Evolutionary conservation across 1,140 invertebrate genomes (phyloP), one percentile per base, ranked within the genome.

Genomic region (Camponotus floridanus): DNA sequence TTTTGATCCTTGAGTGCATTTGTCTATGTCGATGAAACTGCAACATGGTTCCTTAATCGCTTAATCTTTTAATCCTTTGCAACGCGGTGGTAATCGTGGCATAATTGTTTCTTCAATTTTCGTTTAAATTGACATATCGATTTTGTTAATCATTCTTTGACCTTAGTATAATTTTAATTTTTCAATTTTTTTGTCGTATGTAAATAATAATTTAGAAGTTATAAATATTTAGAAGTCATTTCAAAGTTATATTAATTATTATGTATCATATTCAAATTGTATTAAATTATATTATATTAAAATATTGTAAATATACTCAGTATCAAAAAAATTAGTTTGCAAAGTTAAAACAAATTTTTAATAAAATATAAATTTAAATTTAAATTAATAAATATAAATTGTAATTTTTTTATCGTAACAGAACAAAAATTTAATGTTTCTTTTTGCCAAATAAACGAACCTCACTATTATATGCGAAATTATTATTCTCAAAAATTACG

Each of bases 1-100:
- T 71, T 45, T 61, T 39, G 39, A 70, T 74, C 39, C 15, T 26
- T 26, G 68, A 55, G 7, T 51, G 33, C 31, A 80, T 79, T 68
- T 21, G 45, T 79, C 62, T 55, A 51, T 68, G 76, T 36, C 26
- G n/a, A 6, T 51, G 62, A 68, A 65, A 65, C 18, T 45, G 39
- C 18, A 26, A n/a, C 15, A 31, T 51, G 42, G 65, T 78, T 65
- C 21, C 39, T 78, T n/a, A 76, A 64, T 55, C 15, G 59, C n/a
- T 78, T 65, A 65, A n/a, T 48, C 21, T n/a, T 74, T 57, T 36
- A 57, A 74, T 7, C 21, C 13, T 31, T 62, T 45, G 42, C 18
- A 45, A 45, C 2, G 18, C 26, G 26, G 3, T 21, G 11, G 18
- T 33, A 61, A 65, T 9, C 8, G n/a, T 76, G 39, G 39, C 59